Evolutionary conservation across 2,888 invertebrate genomes (phyloP), one percentile per base, ranked within the genome.

Genomic region (Nymphalis urticae): DNA sequence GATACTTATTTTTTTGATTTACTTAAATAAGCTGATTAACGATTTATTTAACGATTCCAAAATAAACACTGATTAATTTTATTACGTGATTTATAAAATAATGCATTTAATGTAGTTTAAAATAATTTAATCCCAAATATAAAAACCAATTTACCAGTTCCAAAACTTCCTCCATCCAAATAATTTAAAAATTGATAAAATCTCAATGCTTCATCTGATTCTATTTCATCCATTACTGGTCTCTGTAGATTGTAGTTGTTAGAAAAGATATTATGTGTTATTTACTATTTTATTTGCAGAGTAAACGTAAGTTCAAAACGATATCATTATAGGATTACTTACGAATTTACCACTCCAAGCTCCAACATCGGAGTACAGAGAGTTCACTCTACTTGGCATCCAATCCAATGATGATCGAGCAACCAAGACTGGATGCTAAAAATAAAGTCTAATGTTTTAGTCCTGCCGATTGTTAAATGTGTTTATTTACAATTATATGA

Each of bases 261-360:
- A 36, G 36, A 36, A 36, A 36, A 36, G 9, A 36, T 10, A 36
- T 36, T 8, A 9, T 42, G 13, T 10, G 3, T 36, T 36, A 8
- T 7, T 36, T 42, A 42, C 2, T 2, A 42, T 13, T 42, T 13
- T 42, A 10, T 42, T 36, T 9, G 13, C 13, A 42, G 42, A 10
- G 42, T 4, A 10, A 42, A 13, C 13, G 42, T 10, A 13, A 13
- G 13, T 13, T 42, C 3, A 42, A n/a, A 42, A 13, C 42, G 13
- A 42, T 42, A 13, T 13, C 4, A 42, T 42, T 10, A 42, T 13
- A 42, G 13, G 27, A 27, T 16, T 51, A 67, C 89, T 82, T 80
- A 92, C 92, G 73, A 92, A 92, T 83, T 92, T 92, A 64, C 92
- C 92, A 72, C 92, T 92, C 92, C 92, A 92, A 17, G 92, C 92